Base-by-base conservation (phyloP, 1,140 invertebrate species). In the Drosophila ficusphila region DNA sequence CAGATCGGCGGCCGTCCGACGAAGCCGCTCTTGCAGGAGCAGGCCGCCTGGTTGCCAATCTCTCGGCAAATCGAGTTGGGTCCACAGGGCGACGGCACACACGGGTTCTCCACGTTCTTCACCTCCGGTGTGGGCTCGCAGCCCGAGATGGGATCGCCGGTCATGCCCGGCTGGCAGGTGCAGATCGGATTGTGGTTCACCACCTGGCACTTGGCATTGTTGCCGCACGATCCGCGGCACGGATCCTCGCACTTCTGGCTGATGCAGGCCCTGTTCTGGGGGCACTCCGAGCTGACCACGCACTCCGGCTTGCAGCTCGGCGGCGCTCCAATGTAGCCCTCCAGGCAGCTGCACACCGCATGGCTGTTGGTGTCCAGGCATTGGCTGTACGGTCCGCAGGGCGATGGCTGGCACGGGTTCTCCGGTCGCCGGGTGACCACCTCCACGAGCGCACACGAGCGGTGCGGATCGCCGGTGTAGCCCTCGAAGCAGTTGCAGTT, bases 161-260 rank as follows among this genome's bases (percentile, higher is more conserved):
- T 95, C 79, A 94, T 95, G 34, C 95, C 95, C 36, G 92, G 91
- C 29, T 94, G 92, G 73, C 95, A 96, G 58, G 94, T 95, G 85
- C 96, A 97, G 46, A 96, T 96, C 0, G 96, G 96, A 90, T 96
- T 96, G 79, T 97, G 96, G 64, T 96, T 97, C 2, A 97, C 94
- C 3, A 97, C 96, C 82, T 96, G 93, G 75, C 96, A 97, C 52
- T 95, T 93, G 4, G 97, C 96, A 86, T 96, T 96, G 2, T 94
- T 79, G n/a, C 96, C 97, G 86, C 96, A 97, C 0, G 95, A 94
- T 21, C 95, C 95, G n/a, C 94, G 94, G 90, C 96, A 97, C 4
- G 96, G 96, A 92, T 97, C 95, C 7, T 93, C 92, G 79, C 97
- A 98, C 89, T 96, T 96, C 82, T 97, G 95, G 64, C 95, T 94